Conservation (phyloP, 1,140 invertebrate species). For the Mactra quadrangularis region DNA sequence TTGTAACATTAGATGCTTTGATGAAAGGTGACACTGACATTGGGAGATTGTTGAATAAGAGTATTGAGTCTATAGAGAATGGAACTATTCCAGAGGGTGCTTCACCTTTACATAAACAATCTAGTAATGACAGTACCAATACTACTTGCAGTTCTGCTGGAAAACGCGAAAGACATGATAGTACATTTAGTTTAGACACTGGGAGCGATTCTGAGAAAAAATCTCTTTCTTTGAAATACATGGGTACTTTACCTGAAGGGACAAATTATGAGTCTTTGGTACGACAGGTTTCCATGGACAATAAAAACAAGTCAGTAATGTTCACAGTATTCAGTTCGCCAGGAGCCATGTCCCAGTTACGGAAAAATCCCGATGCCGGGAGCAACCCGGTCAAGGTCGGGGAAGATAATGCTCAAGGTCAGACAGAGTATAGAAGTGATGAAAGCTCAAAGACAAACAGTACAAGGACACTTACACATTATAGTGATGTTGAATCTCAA, state of each 20-base stretch:
- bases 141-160: neutral
- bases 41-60: slow-evolving; percentile 55
- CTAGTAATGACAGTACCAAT: slow-evolving; percentile 14
- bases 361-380: slow-evolving; percentile 30
- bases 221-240: slow-evolving; percentile 59
- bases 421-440: slow-evolving; percentile 48
- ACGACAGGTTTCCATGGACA: slow-evolving; percentile 44
- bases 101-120: slow-evolving; percentile 38
- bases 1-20: slow-evolving; percentile 56
- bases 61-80: slow-evolving; percentile 60
- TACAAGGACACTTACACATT: slow-evolving; percentile 43
- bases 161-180: slow-evolving; percentile 22
- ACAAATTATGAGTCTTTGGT: slow-evolving; percentile 40
- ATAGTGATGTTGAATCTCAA: slow-evolving; percentile 36
- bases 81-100: slow-evolving; percentile 36
- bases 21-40: slow-evolving; percentile 59
- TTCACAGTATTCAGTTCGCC: slow-evolving; percentile 55
- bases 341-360: slow-evolving; percentile 42
- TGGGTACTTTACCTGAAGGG: slow-evolving; percentile 53
- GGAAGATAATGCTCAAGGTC: neutral
- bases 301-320: slow-evolving; percentile 45
- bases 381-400: neutral
- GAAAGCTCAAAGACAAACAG: slow-evolving; percentile 40
- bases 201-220: slow-evolving; percentile 50
- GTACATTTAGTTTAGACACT: slow-evolving; percentile 48